phyloP scores from a whole-genome alignment of 2,797 vertebrate species.

The Hyperoplus lanceolatus region DNA sequence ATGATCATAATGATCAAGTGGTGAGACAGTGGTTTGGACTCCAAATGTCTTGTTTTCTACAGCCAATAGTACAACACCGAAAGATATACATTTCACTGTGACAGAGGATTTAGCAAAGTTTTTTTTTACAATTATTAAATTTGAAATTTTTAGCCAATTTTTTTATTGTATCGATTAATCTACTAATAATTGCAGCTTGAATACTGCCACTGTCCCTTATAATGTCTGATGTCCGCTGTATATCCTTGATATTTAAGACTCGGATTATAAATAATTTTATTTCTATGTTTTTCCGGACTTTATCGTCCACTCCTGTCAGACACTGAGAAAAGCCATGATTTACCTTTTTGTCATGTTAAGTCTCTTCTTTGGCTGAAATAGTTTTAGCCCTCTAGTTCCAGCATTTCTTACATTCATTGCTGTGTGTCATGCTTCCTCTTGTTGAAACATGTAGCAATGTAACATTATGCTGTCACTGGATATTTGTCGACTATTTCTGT shows the following conservation, averaged over 20 bases:
- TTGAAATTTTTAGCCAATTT: too few relatives aligned
- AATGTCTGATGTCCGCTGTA: not conserved
- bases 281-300: not conserved
- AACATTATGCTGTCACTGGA: not conserved
- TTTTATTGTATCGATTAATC: not conserved
- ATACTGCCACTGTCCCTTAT: not conserved
- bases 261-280: not conserved
- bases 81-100: not conserved
- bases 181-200: not conserved
- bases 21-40: not conserved
- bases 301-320: not conserved
- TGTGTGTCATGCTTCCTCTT: not conserved
- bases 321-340: not conserved
- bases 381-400: not conserved
- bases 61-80: not conserved
- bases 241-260: not conserved
- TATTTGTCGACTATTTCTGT: slow-evolving; percentile 24
- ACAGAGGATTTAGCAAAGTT: not conserved
- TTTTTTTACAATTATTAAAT: too few relatives aligned
- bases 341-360: not conserved
- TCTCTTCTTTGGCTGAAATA: not conserved
- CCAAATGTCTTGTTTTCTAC: not conserved
- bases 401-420: not conserved
- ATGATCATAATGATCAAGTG: not conserved
- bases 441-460: not conserved